phyloP scores from a whole-genome alignment of 2,113 vertebrate species.

The Sphyrna mokarran region DNA sequence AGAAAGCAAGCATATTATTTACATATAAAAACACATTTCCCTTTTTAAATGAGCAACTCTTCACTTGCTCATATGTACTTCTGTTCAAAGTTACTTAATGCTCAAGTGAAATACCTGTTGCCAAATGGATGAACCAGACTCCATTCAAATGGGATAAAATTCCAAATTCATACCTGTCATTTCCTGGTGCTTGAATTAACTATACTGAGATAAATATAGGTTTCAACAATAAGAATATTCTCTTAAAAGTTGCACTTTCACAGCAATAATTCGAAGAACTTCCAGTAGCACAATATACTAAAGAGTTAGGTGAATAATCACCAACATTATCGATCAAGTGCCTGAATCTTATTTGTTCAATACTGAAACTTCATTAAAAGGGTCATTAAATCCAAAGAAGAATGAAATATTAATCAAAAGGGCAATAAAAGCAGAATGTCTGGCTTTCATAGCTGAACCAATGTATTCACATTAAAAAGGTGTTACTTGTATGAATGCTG shows the following conservation, averaged over 20 bases:
- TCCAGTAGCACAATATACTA: neutral
- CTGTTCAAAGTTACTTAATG: neutral
- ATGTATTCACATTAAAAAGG: neutral
- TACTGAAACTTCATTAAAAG: neutral
- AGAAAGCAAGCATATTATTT: neutral
- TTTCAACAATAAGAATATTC: neutral
- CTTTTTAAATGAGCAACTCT: neutral
- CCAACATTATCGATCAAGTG: neutral
- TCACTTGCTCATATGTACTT: neutral
- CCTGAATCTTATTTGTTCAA: neutral
- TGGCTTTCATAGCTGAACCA: neutral
- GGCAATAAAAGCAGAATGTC: neutral
- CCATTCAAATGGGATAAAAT: neutral
- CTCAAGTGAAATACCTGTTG: neutral
- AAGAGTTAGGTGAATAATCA: conserved; percentile 18
- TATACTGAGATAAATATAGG: neutral
- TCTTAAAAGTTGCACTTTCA: neutral
- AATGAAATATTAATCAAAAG: conserved; percentile 15
- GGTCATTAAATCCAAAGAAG: neutral
- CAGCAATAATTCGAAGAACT: neutral
- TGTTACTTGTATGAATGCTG: neutral
- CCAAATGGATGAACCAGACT: neutral
- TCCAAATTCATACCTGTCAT: neutral
- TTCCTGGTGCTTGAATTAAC: neutral
- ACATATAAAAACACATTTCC: neutral